phyloP scores from a whole-genome alignment of 2,113 vertebrate species.

The Sphyrna mokarran region DNA sequence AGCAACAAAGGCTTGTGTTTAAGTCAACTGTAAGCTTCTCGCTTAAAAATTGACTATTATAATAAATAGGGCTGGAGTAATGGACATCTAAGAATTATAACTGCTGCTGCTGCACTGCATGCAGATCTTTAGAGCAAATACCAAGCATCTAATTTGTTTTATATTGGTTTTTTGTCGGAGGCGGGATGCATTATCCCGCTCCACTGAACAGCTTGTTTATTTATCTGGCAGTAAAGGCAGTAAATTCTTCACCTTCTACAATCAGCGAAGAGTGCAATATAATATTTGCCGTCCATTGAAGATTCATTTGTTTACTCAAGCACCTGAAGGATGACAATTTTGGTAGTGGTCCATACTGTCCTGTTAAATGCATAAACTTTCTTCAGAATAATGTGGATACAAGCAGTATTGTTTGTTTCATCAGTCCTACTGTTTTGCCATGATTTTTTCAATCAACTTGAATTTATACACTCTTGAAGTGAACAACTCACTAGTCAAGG shows the following conservation, averaged over 20 bases:
- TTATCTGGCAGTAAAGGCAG: slow-evolving; percentile 46
- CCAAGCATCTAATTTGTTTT: slow-evolving; percentile 46
- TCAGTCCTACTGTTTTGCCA: neutral
- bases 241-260: slow-evolving; percentile 49
- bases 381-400: neutral
- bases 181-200: slow-evolving; percentile 46
- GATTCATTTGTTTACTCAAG: slow-evolving; percentile 25
- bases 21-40: neutral
- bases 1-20: neutral
- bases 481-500: neutral
- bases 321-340: neutral
- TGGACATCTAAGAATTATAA: neutral
- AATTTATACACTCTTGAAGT: neutral
- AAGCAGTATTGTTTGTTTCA: neutral
- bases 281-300: neutral
- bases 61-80: neutral
- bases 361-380: neutral
- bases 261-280: slow-evolving; percentile 39
- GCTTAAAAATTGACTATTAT: neutral
- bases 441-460: slow-evolving; percentile 1
- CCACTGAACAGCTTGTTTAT: slow-evolving; percentile 48
- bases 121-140: slow-evolving; percentile 45
- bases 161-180: slow-evolving; percentile 57
- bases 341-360: neutral
- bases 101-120: slow-evolving; percentile 43